phyloP scores from a whole-genome alignment of 2,113 vertebrate species.

The Dipodomys ordii region DNA sequence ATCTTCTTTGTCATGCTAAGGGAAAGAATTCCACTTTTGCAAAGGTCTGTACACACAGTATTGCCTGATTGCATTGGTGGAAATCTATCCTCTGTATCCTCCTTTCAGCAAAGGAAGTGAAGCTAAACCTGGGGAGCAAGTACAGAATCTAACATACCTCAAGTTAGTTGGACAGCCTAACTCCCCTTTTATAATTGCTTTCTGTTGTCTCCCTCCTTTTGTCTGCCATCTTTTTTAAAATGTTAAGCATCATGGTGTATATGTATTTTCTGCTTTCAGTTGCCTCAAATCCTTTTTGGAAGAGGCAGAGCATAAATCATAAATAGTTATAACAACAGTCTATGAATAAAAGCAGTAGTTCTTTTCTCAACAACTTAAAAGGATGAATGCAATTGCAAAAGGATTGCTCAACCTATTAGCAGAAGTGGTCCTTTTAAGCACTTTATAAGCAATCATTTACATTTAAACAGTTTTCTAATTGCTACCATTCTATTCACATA shows the following conservation, averaged over 20 bases:
- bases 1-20: not conserved
- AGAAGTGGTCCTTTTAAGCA: constrained; percentile 62
- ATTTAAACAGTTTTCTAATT: constrained; percentile 75
- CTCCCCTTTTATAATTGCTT: constrained; percentile 24
- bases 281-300: constrained; percentile 60
- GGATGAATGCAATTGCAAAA: constrained; percentile 49
- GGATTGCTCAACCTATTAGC: constrained; percentile 65
- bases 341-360: not conserved
- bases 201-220: constrained; percentile 34
- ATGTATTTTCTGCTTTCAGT: constrained; percentile 67
- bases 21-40: not conserved
- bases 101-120: not conserved
- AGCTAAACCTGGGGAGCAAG: not conserved
- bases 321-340: constrained; percentile 54
- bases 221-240: constrained; percentile 42
- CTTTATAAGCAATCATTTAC: constrained; percentile 69
- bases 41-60: not conserved
- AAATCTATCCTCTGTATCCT: not conserved
- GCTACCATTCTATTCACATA: constrained; percentile 62
- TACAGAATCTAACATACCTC: not conserved
- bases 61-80: not conserved
- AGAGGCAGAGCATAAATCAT: constrained; percentile 72
- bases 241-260: constrained; percentile 52
- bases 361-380: constrained; percentile 57
- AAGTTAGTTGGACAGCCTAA: constrained; percentile 22